Evolutionary conservation across 2,113 vertebrate genomes (phyloP), one percentile per base, ranked within the genome.

Genomic region (Corvus hawaiiensis): DNA sequence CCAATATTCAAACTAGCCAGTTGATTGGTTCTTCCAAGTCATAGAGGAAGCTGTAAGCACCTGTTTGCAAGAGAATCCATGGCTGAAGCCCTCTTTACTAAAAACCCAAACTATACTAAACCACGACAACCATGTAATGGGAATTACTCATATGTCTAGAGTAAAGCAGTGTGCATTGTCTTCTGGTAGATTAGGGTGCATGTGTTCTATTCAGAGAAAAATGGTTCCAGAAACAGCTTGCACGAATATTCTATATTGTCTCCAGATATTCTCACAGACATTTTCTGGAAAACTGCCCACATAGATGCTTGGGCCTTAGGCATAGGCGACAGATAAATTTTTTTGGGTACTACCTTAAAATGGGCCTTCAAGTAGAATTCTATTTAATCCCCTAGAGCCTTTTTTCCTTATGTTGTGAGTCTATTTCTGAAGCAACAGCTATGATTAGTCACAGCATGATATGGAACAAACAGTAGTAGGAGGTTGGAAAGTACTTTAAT

Each of bases 61-160:
- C 39, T 41, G 39, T 41, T 41, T 41, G 12, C 39, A 41, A 41
- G 39, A 41, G 39, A 41, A 41, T 41, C 39, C 39, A 13, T 41
- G 39, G 39, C 39, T 41, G 39, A 41, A 41, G 39, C 39, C 39
- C 39, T 41, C 39, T 41, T 41, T 41, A 41, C 39, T 41, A 41
- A 41, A 41, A 41, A 41, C 39, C 39, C 39, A 41, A 41, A 41
- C 39, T 41, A 41, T 41, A 13, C 39, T 41, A 41, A 41, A 41
- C 13, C 39, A 41, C 39, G 6, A 41, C 39, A 41, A 13, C 12
- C 0, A 0, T 11, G 10, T 3, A 67, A 5, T 39, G 14, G 26
- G 23, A 87, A 52, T 73, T 67, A 66, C 20, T 88, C 26, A 46
- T 17, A 24, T 69, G 52, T 63, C 64, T 55, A 86, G 27, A 92